A percentile compares a stretch with the other conserved stretches of the same genome.
Evolutionary conservation across 2,113 vertebrate species (phyloP).

Genomic region (Channa argus): DNA sequence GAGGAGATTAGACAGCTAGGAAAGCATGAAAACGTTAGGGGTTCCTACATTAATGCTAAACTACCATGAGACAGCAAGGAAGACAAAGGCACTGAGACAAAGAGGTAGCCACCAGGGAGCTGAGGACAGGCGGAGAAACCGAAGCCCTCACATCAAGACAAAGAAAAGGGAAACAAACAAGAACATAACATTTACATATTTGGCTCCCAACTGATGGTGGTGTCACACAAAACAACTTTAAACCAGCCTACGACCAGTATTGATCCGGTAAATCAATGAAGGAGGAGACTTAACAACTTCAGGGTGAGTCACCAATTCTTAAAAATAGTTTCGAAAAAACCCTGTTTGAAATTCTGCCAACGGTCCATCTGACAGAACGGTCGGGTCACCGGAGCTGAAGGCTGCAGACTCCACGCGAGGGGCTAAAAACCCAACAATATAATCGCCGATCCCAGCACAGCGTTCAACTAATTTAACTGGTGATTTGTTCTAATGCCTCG

Average conservation of each 20-base stretch:
- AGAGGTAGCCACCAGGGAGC: conserved; percentile 11
- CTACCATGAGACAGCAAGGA: conserved; percentile 10
- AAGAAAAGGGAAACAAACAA: conserved; percentile 1
- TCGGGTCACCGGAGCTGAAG: conserved; percentile 1
- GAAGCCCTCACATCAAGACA: neutral
- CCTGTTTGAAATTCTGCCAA: neutral
- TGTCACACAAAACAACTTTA: too few relatives aligned
- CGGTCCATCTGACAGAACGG: neutral
- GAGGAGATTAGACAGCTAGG: conserved; percentile 62
- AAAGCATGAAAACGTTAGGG: conserved; percentile 63
- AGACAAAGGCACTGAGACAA: conserved; percentile 12
- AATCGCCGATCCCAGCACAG: too few relatives aligned
- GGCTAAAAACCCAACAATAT: too few relatives aligned
- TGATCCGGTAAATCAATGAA: rapidly evolving
- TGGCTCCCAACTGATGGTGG: neutral
- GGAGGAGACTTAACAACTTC: neutral
- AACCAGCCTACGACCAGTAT: neutral
- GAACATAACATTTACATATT: neutral
- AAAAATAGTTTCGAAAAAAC: neutral
- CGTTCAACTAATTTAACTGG: too few relatives aligned
- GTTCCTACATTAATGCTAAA: conserved; percentile 38
- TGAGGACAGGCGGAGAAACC: neutral
- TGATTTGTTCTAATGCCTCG: too few relatives aligned
- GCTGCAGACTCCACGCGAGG: too few relatives aligned
- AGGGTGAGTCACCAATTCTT: neutral